Evolutionary conservation across 2,113 vertebrate genomes (phyloP), one percentile per base, ranked within the genome.

Genomic region (Ginglymostoma cirratum): DNA sequence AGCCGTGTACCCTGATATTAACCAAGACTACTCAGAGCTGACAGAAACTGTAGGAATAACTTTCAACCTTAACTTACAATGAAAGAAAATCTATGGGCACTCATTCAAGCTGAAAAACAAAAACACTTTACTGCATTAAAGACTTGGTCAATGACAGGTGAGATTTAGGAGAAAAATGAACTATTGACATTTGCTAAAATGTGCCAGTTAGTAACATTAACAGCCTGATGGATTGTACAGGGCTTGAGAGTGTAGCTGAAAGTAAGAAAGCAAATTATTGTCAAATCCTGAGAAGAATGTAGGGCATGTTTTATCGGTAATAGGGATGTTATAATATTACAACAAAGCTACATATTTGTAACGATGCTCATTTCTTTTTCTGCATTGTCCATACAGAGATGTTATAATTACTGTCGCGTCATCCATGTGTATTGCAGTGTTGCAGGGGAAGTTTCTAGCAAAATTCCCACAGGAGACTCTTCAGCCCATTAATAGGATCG

Each of bases 11-110:
- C 67, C 69, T 72, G 69, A 95, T 95, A 95, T 95, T 95, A 95
- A 95, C 42, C 94, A 95, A 69, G 67, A 72, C 94, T 95, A 69
- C 69, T 95, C 27, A 72, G 67, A 95, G 72, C 96, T 97, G 97
- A 97, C 97, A 97, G 97, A 97, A 97, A 95, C 65, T 78, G 0
- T 8, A 66, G 45, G 96, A 96, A 97, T 97, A 96, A 96, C 80
- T 96, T 96, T 96, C 96, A 96, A 69, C 96, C 96, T 97, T 98
- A 98, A 98, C 97, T 97, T 96, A 96, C 96, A 97, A 97, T 96
- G 98, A 98, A 98, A 96, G 97, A 98, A 98, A 98, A 98, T 98
- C 98, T 97, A 98, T 97, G 97, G 96, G 95, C 97, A 96, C 96
- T 96, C 96, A 97, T 96, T 98, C 96, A 97, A 96, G 96, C 97